Conservation (phyloP, 2,113 vertebrate species). For the Zosterops japonicus region DNA sequence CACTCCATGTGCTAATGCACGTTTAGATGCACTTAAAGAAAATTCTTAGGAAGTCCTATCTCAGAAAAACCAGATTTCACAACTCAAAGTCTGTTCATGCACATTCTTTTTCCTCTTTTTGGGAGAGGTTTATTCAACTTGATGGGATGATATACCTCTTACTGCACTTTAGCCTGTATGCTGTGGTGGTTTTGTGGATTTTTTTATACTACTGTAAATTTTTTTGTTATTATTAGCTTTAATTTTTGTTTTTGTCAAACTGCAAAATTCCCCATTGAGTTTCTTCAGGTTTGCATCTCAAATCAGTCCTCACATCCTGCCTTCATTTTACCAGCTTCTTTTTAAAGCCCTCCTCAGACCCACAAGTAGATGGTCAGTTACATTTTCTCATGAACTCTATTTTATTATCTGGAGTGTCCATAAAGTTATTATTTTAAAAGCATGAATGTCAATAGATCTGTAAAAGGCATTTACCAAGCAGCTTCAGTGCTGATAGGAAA, state of each 20-base stretch:
- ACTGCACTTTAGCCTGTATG: background rate
- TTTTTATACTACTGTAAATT: background rate
- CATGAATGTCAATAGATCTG: constrained; percentile 5
- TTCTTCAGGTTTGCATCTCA: background rate
- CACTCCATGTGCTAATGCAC: background rate
- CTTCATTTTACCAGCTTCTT: background rate
- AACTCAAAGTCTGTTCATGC: background rate
- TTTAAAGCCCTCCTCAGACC: background rate
- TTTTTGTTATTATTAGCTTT: background rate
- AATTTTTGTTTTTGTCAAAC: background rate
- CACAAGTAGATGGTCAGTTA: background rate
- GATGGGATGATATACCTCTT: background rate
- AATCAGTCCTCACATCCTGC: background rate
- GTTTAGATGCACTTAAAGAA: background rate
- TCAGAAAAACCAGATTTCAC: background rate
- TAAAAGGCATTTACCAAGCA: constrained; percentile 11
- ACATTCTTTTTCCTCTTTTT: background rate
- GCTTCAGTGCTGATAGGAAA: background rate
- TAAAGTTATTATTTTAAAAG: constrained; percentile 46
- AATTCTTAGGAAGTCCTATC: background rate
- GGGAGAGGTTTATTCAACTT: background rate
- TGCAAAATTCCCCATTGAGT: background rate
- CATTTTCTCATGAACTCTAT: background rate
- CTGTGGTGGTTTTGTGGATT: background rate
- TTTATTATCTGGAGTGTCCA: background rate